Evolutionary conservation across 1,140 invertebrate species (phyloP).

Genomic region (Pentalonia nigronervosa): DNA sequence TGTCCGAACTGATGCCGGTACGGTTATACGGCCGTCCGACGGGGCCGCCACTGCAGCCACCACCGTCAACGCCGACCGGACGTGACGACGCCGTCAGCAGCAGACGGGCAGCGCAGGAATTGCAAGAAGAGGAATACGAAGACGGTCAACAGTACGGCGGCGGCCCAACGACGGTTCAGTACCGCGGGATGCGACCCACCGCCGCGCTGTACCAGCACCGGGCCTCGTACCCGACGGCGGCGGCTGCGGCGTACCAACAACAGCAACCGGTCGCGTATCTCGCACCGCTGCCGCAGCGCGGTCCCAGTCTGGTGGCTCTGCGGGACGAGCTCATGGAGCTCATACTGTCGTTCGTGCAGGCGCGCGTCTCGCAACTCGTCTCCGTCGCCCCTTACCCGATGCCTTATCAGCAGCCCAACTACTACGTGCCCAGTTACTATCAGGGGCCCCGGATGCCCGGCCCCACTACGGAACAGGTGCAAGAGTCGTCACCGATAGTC

Average conservation of each 20-base stretch:
- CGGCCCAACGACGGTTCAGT: slow-evolving; percentile 63
- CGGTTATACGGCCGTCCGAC: not conserved
- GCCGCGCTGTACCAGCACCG: not conserved
- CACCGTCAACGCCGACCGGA: not conserved
- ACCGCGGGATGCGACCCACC: slow-evolving; percentile 62
- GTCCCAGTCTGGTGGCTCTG: slow-evolving; percentile 65
- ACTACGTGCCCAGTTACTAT: slow-evolving; percentile 45
- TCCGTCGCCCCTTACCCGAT: slow-evolving; percentile 25
- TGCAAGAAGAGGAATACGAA: not conserved
- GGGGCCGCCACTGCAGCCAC: not conserved
- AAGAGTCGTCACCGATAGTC: not conserved
- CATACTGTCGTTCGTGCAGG: slow-evolving; percentile 61
- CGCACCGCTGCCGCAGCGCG: slow-evolving; percentile 64
- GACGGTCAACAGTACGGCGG: slow-evolving; percentile 57
- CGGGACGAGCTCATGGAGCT: slow-evolving; percentile 63
- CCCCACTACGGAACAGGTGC: not conserved
- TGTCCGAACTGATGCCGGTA: slow-evolving; percentile 63
- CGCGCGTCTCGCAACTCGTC: slow-evolving; percentile 24
- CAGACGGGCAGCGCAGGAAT: slow-evolving; percentile 61
- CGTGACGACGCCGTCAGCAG: slow-evolving; percentile 61
- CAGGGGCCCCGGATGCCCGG: slow-evolving; percentile 2
- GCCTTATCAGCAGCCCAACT: slow-evolving; percentile 45
- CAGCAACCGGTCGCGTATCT: slow-evolving; percentile 53
- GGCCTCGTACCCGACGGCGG: not conserved
- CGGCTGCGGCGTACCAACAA: not conserved